A percentile compares a stretch with the other conserved stretches of the same genome.
Evolutionary conservation across 92 coral and sea anemone species (phyloP).

Genomic region (Siderastrea radians): DNA sequence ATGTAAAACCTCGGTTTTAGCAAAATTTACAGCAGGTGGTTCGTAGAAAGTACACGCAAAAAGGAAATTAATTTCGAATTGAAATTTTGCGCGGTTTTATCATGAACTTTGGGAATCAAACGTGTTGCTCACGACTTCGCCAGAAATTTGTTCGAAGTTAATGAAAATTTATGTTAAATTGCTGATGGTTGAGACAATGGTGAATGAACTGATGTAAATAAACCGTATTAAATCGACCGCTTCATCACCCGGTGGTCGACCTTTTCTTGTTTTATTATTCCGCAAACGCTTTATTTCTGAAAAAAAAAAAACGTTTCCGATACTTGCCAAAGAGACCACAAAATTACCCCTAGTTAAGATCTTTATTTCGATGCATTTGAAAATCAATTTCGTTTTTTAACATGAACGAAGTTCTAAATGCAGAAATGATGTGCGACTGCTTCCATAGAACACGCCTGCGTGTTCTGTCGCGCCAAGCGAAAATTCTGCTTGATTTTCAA

Average conservation of each 20-base stretch:
- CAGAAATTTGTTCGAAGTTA: slow-evolving; percentile 7
- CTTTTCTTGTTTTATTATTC: background rate
- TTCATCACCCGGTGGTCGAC: slow-evolving; percentile 18
- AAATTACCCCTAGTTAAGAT: slow-evolving; percentile 8
- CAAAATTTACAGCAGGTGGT: slow-evolving; percentile 29
- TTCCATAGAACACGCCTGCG: slow-evolving; percentile 12
- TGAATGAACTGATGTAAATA: slow-evolving; percentile 6
- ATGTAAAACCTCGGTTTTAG: background rate
- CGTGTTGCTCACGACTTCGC: background rate
- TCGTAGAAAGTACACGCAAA: background rate
- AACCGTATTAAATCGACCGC: background rate
- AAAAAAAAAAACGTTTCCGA: background rate
- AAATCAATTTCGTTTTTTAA: slow-evolving; percentile 10
- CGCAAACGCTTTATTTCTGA: background rate
- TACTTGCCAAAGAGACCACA: slow-evolving; percentile 6
- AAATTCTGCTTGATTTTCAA: background rate
- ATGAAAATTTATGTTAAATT: slow-evolving; percentile 38
- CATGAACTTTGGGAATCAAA: background rate
- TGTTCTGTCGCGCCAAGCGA: background rate
- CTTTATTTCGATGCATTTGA: slow-evolving; percentile 1
- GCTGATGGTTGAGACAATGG: slow-evolving; percentile 4
- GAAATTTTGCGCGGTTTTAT: slow-evolving; percentile 12
- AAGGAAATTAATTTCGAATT: slow-evolving; percentile 35
- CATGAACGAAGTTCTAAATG: background rate
- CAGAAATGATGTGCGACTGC: background rate